These are phyloP conservation scores for Geotrupes spiniger DNA, from an alignment of 2,888 invertebrate species.

Conservation along the genomic window DNA sequence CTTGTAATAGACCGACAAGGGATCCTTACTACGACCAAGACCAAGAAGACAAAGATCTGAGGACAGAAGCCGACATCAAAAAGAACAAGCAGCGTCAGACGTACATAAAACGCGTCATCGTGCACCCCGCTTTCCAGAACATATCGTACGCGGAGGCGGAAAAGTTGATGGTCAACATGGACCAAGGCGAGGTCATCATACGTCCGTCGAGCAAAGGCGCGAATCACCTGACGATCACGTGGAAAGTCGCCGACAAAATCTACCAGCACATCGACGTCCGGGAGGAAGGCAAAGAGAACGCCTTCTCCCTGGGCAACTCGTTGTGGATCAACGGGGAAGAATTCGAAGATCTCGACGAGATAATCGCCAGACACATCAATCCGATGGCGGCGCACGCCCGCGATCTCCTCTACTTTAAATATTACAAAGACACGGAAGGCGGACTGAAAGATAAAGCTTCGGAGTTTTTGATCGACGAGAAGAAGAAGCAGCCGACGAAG, in stretches of 20 bases:
- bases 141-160: conserved; percentile 91
- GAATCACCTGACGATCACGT: conserved; percentile 95
- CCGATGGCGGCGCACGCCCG: conserved; percentile 94
- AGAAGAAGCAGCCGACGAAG: conserved; percentile 79
- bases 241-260: conserved; percentile 95
- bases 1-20: conserved; percentile 73
- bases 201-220: conserved; percentile 95
- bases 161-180: conserved; percentile 85
- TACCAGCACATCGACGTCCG: conserved; percentile 95
- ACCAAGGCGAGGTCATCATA: conserved; percentile 95
- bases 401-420: conserved; percentile 88
- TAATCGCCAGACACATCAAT: conserved; percentile 92
- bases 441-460: conserved; percentile 86
- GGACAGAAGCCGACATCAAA: conserved; percentile 77
- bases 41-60: conserved; percentile 73
- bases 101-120: conserved; percentile 94
- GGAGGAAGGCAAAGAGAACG: conserved; percentile 95
- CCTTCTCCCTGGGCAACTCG: conserved; percentile 86
- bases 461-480: conserved; percentile 83
- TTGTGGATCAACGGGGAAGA: conserved; percentile 89
- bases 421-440: conserved; percentile 74
- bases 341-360: conserved; percentile 99
- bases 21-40: conserved; percentile 92
- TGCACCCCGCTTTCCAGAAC: conserved; percentile 97
- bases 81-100: conserved; percentile 79